phyloP scores from a whole-genome alignment of 2,113 vertebrate genomes.

The Heteronetta atricapilla region DNA sequence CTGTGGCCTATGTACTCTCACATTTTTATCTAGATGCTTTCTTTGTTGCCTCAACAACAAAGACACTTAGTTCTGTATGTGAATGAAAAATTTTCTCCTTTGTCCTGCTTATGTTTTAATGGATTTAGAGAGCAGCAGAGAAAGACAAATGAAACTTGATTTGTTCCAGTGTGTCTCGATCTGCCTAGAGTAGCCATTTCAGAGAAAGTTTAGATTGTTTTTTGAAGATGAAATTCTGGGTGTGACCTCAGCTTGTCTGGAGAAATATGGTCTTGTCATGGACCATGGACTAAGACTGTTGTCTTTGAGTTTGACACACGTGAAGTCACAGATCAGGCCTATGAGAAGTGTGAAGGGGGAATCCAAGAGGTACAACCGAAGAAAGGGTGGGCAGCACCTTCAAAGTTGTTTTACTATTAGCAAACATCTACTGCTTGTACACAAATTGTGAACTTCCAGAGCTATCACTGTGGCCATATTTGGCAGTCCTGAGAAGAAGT shows the following conservation, averaged over 20 bases:
- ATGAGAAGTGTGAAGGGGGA: not conserved
- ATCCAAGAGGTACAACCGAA: not conserved
- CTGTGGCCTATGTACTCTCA: not conserved
- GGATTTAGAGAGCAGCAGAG: not conserved
- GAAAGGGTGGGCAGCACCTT: not conserved
- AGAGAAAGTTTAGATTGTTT: not conserved
- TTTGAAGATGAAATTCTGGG: not conserved
- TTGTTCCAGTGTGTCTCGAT: rapidly evolving
- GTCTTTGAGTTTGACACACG: rapidly evolving
- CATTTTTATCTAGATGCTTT: not conserved
- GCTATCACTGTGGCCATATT: not conserved
- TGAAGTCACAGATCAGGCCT: not conserved
- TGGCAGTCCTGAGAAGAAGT: not conserved
- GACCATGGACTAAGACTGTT: not conserved
- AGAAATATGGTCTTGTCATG: not conserved
- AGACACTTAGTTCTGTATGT: not conserved
- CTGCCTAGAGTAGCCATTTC: not conserved
- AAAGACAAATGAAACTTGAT: not conserved
- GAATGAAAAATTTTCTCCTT: not conserved
- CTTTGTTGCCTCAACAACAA: not conserved
- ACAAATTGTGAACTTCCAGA: not conserved
- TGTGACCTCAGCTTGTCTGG: not conserved
- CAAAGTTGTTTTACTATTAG: not conserved
- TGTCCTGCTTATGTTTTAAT: not conserved
- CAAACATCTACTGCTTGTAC: not conserved